Evolutionary conservation across 1,140 invertebrate genomes (phyloP).

Genomic region (Ceratina japonica): DNA sequence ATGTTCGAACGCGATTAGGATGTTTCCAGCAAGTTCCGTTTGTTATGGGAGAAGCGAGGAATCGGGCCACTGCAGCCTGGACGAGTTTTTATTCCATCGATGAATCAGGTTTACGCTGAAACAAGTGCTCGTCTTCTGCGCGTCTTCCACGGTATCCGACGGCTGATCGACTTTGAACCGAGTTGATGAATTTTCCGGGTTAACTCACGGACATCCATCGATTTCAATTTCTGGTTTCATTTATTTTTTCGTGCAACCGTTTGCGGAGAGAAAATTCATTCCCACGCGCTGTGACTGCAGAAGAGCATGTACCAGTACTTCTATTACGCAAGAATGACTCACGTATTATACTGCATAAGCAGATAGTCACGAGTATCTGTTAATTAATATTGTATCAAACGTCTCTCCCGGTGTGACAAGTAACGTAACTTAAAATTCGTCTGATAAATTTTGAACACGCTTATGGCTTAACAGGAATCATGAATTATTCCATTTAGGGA

Average conservation of each 20-base stretch:
- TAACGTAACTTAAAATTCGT: not conserved
- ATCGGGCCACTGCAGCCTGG: not conserved
- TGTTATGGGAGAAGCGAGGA: not conserved
- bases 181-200: not conserved
- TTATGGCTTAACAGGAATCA: not conserved
- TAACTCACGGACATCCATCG: not conserved
- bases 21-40: not conserved
- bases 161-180: not conserved
- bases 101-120: not conserved
- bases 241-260: not conserved
- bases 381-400: no score
- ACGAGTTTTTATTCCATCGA: slow-evolving; percentile 13
- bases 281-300: not conserved
- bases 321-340: not conserved
- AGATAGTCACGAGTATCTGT: not conserved
- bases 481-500: not conserved
- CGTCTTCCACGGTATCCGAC: not conserved
- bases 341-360: no score
- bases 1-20: not conserved
- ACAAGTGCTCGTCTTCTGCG: not conserved
- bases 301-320: no score
- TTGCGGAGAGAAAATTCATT: not conserved
- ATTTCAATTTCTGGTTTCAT: not conserved
- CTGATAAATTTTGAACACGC: not conserved
- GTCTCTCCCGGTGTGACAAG: no score